phyloP scores from a whole-genome alignment of 1,140 invertebrate genomes.

The Temnothorax nylanderi region DNA sequence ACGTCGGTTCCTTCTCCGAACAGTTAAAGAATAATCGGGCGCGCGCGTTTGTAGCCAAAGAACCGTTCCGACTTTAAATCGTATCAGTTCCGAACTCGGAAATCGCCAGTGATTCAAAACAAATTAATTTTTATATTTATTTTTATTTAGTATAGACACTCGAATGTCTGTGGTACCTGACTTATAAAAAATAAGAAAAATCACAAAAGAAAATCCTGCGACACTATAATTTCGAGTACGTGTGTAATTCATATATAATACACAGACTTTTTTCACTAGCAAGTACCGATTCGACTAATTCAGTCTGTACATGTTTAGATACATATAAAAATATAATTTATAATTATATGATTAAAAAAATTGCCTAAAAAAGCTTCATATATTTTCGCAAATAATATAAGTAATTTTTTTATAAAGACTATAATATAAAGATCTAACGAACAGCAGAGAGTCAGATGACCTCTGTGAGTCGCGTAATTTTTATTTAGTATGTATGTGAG shows the following conservation, averaged over 20 bases:
- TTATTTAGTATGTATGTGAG: not conserved
- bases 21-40: constrained; percentile 31
- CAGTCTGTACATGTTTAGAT: not conserved
- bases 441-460: not conserved
- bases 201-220: not conserved
- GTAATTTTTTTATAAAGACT: not conserved
- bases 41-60: not conserved
- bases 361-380: not conserved
- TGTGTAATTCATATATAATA: too few species aligned
- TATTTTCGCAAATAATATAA: not conserved
- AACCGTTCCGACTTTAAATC: not conserved
- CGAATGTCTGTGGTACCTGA: too few species aligned
- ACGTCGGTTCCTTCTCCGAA: constrained; percentile 64
- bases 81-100: not conserved
- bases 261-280: too few species aligned
- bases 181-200: not conserved
- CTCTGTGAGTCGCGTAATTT: not conserved
- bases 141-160: too few species aligned
- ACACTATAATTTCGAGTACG: not conserved
- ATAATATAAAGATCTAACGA: not conserved
- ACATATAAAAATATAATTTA: not conserved
- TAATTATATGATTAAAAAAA: not conserved
- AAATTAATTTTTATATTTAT: not conserved
- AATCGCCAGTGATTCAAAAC: not conserved
- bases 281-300: not conserved